Evolutionary conservation across 2,113 vertebrate species (phyloP), one percentile per base, ranked within the genome.

Genomic region (Hippopotamus amphibius): DNA sequence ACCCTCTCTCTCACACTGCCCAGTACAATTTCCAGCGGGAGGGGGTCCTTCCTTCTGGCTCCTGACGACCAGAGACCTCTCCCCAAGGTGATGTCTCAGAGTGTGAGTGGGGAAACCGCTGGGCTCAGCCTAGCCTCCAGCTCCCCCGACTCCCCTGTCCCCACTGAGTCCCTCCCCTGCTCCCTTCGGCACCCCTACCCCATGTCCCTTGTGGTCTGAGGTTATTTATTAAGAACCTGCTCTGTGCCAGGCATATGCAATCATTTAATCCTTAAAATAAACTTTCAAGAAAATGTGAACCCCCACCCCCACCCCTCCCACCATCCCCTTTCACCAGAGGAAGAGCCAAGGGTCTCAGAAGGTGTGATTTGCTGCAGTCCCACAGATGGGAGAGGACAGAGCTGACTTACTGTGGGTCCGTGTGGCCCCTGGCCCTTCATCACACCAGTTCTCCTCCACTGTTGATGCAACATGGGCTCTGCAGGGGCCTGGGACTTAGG

Each of bases 1-100:
- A 0, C 28, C 3, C 6, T 13, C 28, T 66, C 81, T 71, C 90
- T 66, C 46, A 76, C 63, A n/a, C 33, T 82, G 66, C 77, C 61
- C 14, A 15, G 81, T 24, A 57, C 59, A 37, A 5, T 96, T 95
- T 97, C 66, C 48, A 80, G 28, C 26, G 57, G 79, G 46, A 76
- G 72, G 28, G 16, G 5, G 22, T 68, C 50, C 37, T 68, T 83
- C 16, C n/a, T 5, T 61, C 16, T 1, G 53, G 63, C 68, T 87
- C 13, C n/a, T 2, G 10, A 82, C 10, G 57, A 59, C 41, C 50
- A 43, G 93, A 88, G 93, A 81, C 6, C 9, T 61, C 21, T 92
- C 30, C 57, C 26, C 33, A 66, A 50, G 21, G 37, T 43, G 55
- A 82, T 3, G 13, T 50, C 28, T 8, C 5, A 4, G 41, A 5